Conservation (phyloP, 2,888 invertebrate species). For the Diarsia dahlii region DNA sequence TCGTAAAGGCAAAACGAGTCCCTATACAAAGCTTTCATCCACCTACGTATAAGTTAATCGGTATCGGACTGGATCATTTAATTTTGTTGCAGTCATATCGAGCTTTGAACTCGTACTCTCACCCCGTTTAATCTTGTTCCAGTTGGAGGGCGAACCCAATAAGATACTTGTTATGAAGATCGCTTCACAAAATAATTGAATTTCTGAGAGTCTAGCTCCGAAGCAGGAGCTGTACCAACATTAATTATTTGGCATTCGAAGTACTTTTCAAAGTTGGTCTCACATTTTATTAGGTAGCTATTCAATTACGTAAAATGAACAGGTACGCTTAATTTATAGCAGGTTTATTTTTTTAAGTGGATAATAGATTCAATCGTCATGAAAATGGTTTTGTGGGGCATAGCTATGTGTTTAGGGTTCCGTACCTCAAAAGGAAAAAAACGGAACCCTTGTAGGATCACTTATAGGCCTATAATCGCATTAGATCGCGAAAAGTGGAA, state of each 20-base stretch:
- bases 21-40: constrained; percentile 51
- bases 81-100: constrained; percentile 57
- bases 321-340: neutral
- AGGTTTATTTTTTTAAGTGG: neutral
- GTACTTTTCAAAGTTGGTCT: constrained; percentile 27
- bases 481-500: no score
- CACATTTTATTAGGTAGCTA: constrained; percentile 6
- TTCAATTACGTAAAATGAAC: constrained; percentile 14
- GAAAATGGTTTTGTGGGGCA: no score
- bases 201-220: constrained; percentile 49
- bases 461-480: no score
- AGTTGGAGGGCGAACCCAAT: constrained; percentile 46
- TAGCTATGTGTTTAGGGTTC: no score
- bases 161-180: constrained; percentile 51
- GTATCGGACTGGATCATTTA: constrained; percentile 49
- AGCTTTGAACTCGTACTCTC: constrained; percentile 48
- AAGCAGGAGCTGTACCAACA: constrained; percentile 31
- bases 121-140: constrained; percentile 49
- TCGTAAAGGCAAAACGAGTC: constrained; percentile 42
- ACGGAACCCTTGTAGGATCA: no score
- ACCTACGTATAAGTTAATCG: constrained; percentile 37
- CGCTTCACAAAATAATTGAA: constrained; percentile 58
- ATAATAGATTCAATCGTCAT: neutral
- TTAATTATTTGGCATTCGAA: constrained; percentile 35
- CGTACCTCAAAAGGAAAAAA: no score